Conservation (phyloP, 2,888 invertebrate species). For the Diabrotica balteata region DNA sequence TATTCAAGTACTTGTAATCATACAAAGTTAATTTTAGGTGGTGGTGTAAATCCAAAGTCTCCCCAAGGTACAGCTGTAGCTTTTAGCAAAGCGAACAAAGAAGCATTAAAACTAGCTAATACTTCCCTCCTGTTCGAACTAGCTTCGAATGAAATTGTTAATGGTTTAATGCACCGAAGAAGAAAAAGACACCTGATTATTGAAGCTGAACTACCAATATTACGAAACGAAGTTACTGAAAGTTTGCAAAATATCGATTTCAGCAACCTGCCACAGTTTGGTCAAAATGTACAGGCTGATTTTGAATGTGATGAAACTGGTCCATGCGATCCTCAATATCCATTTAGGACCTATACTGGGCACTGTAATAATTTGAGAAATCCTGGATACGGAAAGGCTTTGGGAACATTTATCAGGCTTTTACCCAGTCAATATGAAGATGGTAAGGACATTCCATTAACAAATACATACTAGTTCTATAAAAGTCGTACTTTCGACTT, state of each 20-base stretch:
- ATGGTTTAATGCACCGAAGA: slow-evolving; percentile 66
- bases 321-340: slow-evolving; percentile 75
- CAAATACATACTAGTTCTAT: too few relatives aligned
- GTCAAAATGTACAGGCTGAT: slow-evolving; percentile 62
- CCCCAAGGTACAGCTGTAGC: slow-evolving; percentile 88
- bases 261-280: slow-evolving; percentile 69
- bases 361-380: slow-evolving; percentile 88
- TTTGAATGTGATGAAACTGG: slow-evolving; percentile 74
- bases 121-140: slow-evolving; percentile 86
- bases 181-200: slow-evolving; percentile 79
- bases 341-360: slow-evolving; percentile 79
- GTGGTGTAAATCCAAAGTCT: slow-evolving; percentile 85
- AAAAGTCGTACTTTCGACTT: too few relatives aligned
- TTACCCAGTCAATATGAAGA: slow-evolving; percentile 89
- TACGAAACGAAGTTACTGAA: slow-evolving; percentile 74
- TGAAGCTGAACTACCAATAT: slow-evolving; percentile 65
- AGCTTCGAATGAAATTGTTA: slow-evolving; percentile 85
- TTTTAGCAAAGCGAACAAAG: slow-evolving; percentile 87
- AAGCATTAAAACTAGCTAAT: slow-evolving; percentile 83
- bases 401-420: slow-evolving; percentile 84
- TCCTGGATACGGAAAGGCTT: slow-evolving; percentile 81
- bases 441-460: slow-evolving; percentile 61
- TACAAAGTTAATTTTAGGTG: slow-evolving; percentile 63
- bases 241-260: slow-evolving; percentile 82
- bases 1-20: too few relatives aligned